Conservation (phyloP, 2,113 vertebrate species). For the Microcebus ravelobensis region DNA sequence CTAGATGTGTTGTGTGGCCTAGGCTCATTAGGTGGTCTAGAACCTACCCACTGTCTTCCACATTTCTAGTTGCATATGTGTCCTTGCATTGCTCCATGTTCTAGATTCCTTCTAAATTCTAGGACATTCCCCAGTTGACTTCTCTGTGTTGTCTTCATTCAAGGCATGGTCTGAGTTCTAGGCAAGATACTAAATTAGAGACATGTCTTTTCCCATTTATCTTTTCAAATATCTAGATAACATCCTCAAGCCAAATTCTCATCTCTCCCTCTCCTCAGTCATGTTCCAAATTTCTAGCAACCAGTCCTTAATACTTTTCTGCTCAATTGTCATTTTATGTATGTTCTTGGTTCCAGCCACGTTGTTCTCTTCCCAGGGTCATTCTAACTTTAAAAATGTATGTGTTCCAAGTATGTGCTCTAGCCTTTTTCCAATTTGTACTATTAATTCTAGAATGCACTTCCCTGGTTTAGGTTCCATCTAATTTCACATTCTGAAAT, state of each 20-base stretch:
- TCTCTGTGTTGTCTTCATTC: not conserved
- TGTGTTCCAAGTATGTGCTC: not conserved
- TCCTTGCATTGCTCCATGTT: not conserved
- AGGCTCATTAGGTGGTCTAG: not conserved
- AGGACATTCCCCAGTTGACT: not conserved
- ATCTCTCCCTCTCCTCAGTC: not conserved
- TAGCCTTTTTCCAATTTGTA: not conserved
- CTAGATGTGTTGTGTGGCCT: not conserved
- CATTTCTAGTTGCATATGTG: not conserved
- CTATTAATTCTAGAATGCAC: not conserved
- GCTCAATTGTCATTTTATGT: not conserved
- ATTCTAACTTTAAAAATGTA: slow-evolving; percentile 17
- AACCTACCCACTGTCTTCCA: not conserved
- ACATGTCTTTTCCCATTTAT: not conserved
- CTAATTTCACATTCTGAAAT: not conserved
- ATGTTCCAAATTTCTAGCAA: not conserved
- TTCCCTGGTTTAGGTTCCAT: not conserved
- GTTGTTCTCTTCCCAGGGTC: not conserved
- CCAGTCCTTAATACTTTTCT: not conserved
- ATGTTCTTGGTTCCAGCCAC: not conserved
- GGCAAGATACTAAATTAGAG: not conserved
- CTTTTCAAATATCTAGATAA: not conserved
- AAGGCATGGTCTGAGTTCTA: not conserved
- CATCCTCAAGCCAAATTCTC: not conserved
- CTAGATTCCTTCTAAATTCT: not conserved